These are phyloP conservation scores for Belonocnema kinseyi DNA, from an alignment of 1,140 invertebrate species.

Conservation along the genomic window DNA sequence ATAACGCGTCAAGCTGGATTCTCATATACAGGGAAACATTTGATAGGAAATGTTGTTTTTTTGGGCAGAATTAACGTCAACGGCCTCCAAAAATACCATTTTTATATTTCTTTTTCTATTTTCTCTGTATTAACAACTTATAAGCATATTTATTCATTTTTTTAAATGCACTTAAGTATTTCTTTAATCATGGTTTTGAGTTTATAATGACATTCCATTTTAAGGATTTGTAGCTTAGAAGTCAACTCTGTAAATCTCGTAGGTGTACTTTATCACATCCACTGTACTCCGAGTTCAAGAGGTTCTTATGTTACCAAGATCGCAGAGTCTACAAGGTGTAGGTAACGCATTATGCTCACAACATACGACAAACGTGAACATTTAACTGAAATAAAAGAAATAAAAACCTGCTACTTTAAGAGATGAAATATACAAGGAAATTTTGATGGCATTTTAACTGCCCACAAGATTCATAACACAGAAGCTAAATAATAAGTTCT, in stretches of 20 bases:
- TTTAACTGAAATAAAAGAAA: constrained; percentile 49
- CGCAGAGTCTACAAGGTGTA: constrained; percentile 47
- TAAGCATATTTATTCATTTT: constrained; percentile 6
- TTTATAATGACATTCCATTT: constrained; percentile 14
- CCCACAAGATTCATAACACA: constrained; percentile 4
- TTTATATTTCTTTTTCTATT: not conserved
- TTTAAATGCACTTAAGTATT: not conserved
- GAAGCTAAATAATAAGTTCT: not conserved
- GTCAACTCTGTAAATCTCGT: constrained; percentile 18
- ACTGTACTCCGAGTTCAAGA: constrained; percentile 47
- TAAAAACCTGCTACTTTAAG: constrained; percentile 5
- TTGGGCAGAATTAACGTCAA: constrained; percentile 60
- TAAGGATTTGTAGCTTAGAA: constrained; percentile 10
- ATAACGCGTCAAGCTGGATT: constrained; percentile 50
- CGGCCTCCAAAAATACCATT: constrained; percentile 20
- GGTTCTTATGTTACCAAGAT: constrained; percentile 51
- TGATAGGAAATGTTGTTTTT: constrained; percentile 53
- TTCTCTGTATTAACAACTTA: too few species aligned
- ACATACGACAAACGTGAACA: constrained; percentile 67
- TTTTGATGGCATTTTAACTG: constrained; percentile 17
- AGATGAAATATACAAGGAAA: constrained; percentile 1
- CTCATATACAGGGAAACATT: constrained; percentile 54
- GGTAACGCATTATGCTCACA: constrained; percentile 60
- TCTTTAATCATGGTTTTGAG: not conserved
- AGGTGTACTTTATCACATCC: constrained; percentile 22